These are phyloP conservation scores for Yoshiicerus persimilis DNA, from an alignment of 1,140 invertebrate species.

Conservation along the genomic window DNA sequence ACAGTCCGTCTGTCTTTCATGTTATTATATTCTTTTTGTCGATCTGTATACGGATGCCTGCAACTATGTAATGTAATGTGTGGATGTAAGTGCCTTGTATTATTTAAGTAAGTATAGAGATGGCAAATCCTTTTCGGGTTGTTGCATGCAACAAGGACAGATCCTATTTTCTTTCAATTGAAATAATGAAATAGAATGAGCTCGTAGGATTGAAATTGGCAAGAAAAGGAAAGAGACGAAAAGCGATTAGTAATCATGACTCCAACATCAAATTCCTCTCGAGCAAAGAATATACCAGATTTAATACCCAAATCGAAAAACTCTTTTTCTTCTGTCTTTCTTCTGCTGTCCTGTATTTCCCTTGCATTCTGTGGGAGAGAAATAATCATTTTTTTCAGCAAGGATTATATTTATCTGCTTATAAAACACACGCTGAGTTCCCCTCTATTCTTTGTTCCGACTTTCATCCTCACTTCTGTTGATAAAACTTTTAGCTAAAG, in stretches of 20 bases:
- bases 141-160: not conserved
- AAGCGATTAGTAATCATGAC: slow-evolving; percentile 27
- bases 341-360: not conserved
- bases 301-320: slow-evolving; percentile 4
- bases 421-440: not conserved
- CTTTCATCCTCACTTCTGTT: not conserved
- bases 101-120: not conserved
- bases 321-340: not conserved
- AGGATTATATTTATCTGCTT: not conserved
- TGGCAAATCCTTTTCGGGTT: not conserved
- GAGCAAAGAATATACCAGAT: not conserved
- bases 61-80: not conserved
- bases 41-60: not conserved
- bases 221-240: not conserved
- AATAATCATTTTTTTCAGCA: not conserved
- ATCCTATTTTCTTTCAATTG: slow-evolving; percentile 1
- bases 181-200: slow-evolving; percentile 25
- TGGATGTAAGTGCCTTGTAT: not conserved
- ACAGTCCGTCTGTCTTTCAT: not conserved
- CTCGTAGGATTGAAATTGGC: not conserved
- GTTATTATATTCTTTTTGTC: not conserved
- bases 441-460: not conserved
- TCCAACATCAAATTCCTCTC: slow-evolving; percentile 11
- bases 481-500: not conserved
- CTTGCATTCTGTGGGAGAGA: not conserved